A percentile compares a stretch with the other conserved stretches of the same genome.
These are phyloP conservation scores for Drosophila fuyamai DNA, from an alignment of 1,140 invertebrate species.

Conservation along the genomic window DNA sequence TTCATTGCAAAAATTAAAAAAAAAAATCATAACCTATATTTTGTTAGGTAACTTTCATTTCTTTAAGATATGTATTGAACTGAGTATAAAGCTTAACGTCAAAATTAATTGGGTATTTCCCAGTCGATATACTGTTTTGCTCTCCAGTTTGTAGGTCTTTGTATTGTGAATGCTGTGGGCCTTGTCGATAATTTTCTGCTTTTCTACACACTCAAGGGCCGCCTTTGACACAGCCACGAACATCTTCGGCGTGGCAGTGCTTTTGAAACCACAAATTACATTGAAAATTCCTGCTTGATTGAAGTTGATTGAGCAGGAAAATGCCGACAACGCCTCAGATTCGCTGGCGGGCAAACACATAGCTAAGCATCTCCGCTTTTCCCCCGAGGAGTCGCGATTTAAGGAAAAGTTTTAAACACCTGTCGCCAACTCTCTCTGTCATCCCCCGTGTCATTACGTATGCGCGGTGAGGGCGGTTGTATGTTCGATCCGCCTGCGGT, in stretches of 20 bases:
- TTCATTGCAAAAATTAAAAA: too few relatives aligned
- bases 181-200: conserved; percentile 78
- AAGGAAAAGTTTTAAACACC: conserved; percentile 62
- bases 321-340: conserved; percentile 69
- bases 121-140: not conserved
- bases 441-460: conserved; percentile 24
- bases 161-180: conserved; percentile 45
- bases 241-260: conserved; percentile 41
- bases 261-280: conserved; percentile 76
- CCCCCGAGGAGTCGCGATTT: conserved; percentile 28
- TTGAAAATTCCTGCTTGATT: conserved; percentile 81
- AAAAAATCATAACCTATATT: too few relatives aligned
- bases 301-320: conserved; percentile 83
- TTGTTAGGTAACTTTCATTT: too few relatives aligned
- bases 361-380: conserved; percentile 14
- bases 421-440: conserved; percentile 16
- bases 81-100: too few relatives aligned
- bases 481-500: conserved; percentile 41
- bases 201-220: conserved; percentile 72
- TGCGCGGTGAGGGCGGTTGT: conserved; percentile 3
- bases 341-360: conserved; percentile 25
- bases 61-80: too few relatives aligned
- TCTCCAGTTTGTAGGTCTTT: not conserved
- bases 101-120: not conserved
- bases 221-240: conserved; percentile 66